phyloP scores from a whole-genome alignment of 2,888 invertebrate species.

The Oxyteleia sp. region DNA sequence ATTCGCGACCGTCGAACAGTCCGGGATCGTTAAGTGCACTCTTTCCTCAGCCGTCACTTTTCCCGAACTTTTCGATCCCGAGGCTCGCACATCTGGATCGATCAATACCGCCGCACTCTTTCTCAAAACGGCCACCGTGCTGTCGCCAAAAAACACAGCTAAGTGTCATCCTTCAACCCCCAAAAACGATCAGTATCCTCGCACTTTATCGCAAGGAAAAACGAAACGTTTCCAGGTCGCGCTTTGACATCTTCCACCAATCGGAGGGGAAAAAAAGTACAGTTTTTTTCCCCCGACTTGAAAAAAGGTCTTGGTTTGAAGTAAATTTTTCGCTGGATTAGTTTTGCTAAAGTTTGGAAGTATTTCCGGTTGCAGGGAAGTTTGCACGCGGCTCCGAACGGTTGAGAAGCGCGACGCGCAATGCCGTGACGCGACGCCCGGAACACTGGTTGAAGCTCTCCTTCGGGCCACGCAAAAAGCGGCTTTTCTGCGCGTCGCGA shows the following conservation, averaged over 20 bases:
- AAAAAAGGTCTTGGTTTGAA: no score
- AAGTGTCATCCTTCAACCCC: background rate
- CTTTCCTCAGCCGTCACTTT: conserved; percentile 24
- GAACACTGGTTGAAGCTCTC: conserved; percentile 68
- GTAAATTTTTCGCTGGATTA: no score
- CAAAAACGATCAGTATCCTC: no score
- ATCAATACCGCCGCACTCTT: conserved; percentile 51
- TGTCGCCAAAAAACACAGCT: background rate
- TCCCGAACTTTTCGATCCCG: conserved; percentile 34
- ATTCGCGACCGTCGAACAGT: conserved; percentile 51
- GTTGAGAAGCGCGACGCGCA: conserved; percentile 61
- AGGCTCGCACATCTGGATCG: conserved; percentile 37
- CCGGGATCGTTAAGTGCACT: conserved; percentile 41
- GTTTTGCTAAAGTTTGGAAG: background rate
- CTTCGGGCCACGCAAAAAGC: conserved; percentile 71
- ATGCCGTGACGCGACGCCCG: conserved; percentile 69
- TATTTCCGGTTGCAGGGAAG: background rate
- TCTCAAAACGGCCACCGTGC: conserved; percentile 18
- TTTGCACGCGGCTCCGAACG: conserved; percentile 21
- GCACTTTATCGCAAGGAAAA: no score
- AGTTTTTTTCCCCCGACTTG: no score
- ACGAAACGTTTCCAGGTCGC: background rate
- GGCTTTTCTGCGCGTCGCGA: conserved; percentile 72
- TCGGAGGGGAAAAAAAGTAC: background rate
- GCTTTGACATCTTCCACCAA: background rate